Evolutionary conservation across 2,113 vertebrate species (phyloP).

Genomic region (Bathybates hornii): DNA sequence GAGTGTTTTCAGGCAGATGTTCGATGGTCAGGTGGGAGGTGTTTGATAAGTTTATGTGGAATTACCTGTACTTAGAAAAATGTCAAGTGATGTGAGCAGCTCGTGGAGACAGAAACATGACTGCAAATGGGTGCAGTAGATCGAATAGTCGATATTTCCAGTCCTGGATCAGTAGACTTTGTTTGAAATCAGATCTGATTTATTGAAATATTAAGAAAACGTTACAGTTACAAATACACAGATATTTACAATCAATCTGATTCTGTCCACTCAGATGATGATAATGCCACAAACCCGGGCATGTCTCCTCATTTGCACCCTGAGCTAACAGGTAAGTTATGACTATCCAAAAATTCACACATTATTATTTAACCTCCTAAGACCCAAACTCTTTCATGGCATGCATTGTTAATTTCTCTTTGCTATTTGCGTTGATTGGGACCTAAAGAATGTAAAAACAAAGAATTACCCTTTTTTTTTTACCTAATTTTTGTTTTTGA

Average conservation of each 20-base stretch:
- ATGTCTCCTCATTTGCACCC: neutral
- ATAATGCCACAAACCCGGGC: fast-evolving
- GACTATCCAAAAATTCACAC: neutral
- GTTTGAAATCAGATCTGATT: fast-evolving
- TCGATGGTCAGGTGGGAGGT: neutral
- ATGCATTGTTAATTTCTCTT: no score
- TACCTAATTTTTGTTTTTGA: no score
- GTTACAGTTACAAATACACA: neutral
- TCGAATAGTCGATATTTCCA: fast-evolving
- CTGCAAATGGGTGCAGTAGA: fast-evolving
- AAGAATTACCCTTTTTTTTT: fast-evolving
- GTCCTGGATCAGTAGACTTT: neutral
- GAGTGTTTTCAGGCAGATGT: no score
- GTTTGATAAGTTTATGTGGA: neutral
- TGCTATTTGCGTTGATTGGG: no score
- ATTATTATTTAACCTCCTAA: fast-evolving
- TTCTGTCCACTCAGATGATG: neutral
- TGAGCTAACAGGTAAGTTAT: neutral
- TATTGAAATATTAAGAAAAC: neutral
- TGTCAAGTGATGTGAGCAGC: neutral
- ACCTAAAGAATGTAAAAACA: no score
- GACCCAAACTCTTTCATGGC: fast-evolving
- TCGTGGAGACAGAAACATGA: fast-evolving
- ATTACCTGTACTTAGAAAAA: neutral
- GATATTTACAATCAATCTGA: fast-evolving